Percentiles rank a stretch among this genome's conserved stretches.
Evolutionary conservation across 2,797 vertebrate species (phyloP).

Genomic region (Rhyacichthys aspro): DNA sequence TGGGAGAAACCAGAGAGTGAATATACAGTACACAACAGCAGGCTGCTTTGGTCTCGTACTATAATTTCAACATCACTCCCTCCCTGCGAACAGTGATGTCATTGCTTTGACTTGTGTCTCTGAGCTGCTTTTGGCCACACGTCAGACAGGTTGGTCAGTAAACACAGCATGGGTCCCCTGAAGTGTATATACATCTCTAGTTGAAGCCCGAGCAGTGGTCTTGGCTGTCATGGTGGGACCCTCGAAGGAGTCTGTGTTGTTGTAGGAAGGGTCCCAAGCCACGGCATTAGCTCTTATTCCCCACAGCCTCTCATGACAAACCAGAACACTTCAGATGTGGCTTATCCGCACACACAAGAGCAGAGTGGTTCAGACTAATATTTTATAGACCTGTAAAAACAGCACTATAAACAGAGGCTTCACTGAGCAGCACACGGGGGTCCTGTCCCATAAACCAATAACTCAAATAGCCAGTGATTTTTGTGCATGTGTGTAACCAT

Average conservation of each 20-base stretch:
- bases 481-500: constrained; percentile 40
- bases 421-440: constrained; percentile 70
- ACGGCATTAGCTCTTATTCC: constrained; percentile 74
- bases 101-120: constrained; percentile 41
- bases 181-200: constrained; percentile 42
- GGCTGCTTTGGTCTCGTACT: constrained; percentile 5
- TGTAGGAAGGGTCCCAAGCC: constrained; percentile 72
- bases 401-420: constrained; percentile 79
- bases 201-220: constrained; percentile 58
- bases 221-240: constrained; percentile 68
- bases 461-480: constrained; percentile 63
- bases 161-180: constrained; percentile 51
- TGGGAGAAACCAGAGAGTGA: constrained; percentile 1
- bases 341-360: constrained; percentile 77
- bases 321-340: constrained; percentile 76
- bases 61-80: constrained; percentile 9
- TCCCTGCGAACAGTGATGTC: constrained; percentile 43
- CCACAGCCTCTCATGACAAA: constrained; percentile 75
- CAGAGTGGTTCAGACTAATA: constrained; percentile 78
- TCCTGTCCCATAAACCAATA: constrained; percentile 71
- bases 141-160: constrained; percentile 53
- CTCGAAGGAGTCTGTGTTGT: constrained; percentile 69
- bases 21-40: constrained; percentile 3
- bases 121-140: constrained; percentile 45
- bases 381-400: constrained; percentile 82